Evolutionary conservation across 1,140 invertebrate genomes (phyloP).

Genomic region (Onthophagus taurus): DNA sequence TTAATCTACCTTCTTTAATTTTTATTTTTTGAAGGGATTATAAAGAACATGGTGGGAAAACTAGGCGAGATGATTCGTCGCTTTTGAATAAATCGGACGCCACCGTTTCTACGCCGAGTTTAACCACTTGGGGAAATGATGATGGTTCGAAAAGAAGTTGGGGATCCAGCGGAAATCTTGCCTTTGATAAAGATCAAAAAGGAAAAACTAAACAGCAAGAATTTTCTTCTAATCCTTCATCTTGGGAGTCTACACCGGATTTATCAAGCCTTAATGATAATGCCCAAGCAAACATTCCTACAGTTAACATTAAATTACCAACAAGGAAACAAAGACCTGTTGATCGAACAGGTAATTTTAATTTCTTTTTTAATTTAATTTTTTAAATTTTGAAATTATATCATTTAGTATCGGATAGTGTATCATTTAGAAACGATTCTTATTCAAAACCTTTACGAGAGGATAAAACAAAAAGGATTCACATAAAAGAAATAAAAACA

Average conservation of each 20-base stretch:
- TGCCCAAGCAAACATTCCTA: constrained; percentile 42
- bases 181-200: constrained; percentile 20
- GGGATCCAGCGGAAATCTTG: constrained; percentile 47
- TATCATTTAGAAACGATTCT: constrained; percentile 16
- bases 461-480: constrained; percentile 23
- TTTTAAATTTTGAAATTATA: constrained; percentile 5
- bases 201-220: constrained; percentile 12
- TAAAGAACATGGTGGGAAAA: constrained; percentile 72
- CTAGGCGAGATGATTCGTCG: constrained; percentile 44
- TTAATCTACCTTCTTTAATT: no score
- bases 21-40: constrained; percentile 54
- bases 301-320: constrained; percentile 54
- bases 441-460: no score
- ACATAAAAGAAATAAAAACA: constrained; percentile 35
- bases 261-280: constrained; percentile 48
- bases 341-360: constrained; percentile 30
- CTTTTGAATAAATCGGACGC: constrained; percentile 49
- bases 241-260: constrained; percentile 66
- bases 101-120: constrained; percentile 64
- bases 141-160: constrained; percentile 38
- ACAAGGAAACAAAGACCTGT: constrained; percentile 46
- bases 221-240: constrained; percentile 36
- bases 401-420: constrained; percentile 20
- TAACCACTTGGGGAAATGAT: constrained; percentile 52
- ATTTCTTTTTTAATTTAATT: not conserved